phyloP scores from a whole-genome alignment of 1,140 invertebrate species.

The Zeugodacus cucurbitae region DNA sequence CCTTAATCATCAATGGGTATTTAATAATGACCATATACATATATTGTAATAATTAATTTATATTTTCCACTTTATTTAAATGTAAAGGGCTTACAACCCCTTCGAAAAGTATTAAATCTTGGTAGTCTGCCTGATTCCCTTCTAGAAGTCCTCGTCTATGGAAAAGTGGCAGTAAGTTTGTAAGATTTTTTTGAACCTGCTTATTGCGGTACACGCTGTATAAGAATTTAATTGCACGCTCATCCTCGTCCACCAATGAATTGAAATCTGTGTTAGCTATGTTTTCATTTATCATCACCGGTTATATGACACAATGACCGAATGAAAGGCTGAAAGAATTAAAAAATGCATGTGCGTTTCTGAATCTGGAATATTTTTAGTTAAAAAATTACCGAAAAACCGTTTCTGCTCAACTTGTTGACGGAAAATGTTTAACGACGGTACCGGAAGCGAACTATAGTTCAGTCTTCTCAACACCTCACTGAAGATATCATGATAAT shows the following conservation, averaged over 20 bases:
- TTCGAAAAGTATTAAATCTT: too few relatives aligned
- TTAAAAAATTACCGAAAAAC: too few relatives aligned
- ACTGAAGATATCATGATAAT: conserved; percentile 55
- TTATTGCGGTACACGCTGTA: conserved; percentile 53
- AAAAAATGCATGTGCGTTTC: too few relatives aligned
- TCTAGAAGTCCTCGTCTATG: conserved; percentile 59
- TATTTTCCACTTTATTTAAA: too few relatives aligned
- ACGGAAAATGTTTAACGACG: conserved; percentile 55
- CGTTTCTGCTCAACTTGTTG: conserved; percentile 54
- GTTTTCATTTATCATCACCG: too few relatives aligned
- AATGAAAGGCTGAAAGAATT: too few relatives aligned
- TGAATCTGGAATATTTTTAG: too few relatives aligned
- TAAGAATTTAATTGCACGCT: conserved; percentile 57
- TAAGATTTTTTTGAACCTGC: conserved; percentile 53
- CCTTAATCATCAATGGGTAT: too few relatives aligned
- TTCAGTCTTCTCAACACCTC: conserved; percentile 52
- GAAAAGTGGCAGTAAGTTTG: conserved; percentile 54
- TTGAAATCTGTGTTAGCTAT: conserved; percentile 62
- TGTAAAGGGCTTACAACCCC: too few relatives aligned
- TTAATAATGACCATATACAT: too few relatives aligned
- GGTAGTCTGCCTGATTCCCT: conserved; percentile 47
- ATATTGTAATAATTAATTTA: too few relatives aligned
- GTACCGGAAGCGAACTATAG: conserved; percentile 53
- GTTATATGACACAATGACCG: too few relatives aligned
- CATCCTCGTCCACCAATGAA: conserved; percentile 58